Evolutionary conservation across 2,888 invertebrate species (phyloP), one percentile per base, ranked within the genome.

Genomic region (Eurois occulta): DNA sequence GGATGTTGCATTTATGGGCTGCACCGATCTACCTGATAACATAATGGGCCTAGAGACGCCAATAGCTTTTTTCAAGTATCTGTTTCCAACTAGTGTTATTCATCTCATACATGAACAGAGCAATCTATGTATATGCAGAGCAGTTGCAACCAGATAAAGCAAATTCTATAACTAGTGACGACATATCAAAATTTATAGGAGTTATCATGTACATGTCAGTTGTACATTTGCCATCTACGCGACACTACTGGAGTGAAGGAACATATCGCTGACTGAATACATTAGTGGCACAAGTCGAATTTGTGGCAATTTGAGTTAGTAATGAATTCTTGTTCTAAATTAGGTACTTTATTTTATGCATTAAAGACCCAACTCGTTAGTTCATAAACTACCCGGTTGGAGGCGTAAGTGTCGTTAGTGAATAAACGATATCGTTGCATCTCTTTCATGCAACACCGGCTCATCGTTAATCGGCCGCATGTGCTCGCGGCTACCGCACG

Each of bases 211-310:
- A 84, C 43, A 88, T 87, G 86, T 88, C 86, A 41, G 77, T 86
- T 24, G 79, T 88, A n/a, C 87, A 87, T 21, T 75, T 86, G 10
- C 86, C 87, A 52, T 64, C 83, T 28, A 88, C 85, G n/a, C 79
- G 86, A 28, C 83, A 82, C 60, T 88, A 89, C 68, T 89, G 89
- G 87, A 21, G 67, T 6, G 85, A 85, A 48, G 82, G 83, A 2
- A 85, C 83, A 2, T 83, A n/a, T n/a, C n/a, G n/a, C n/a, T n/a
- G n/a, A n/a, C n/a, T n/a, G n/a, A n/a, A n/a, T n/a, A n/a, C n/a
- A n/a, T n/a, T n/a, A n/a, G n/a, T n/a, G n/a, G n/a, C n/a, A n/a
- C n/a, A n/a, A n/a, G n/a, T n/a, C n/a, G n/a, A n/a, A n/a, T n/a
- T n/a, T n/a, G n/a, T n/a, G n/a, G n/a, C n/a, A n/a, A n/a, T n/a